Evolutionary conservation across 2,113 vertebrate species (phyloP).

Genomic region (Corythaeola cristata): DNA sequence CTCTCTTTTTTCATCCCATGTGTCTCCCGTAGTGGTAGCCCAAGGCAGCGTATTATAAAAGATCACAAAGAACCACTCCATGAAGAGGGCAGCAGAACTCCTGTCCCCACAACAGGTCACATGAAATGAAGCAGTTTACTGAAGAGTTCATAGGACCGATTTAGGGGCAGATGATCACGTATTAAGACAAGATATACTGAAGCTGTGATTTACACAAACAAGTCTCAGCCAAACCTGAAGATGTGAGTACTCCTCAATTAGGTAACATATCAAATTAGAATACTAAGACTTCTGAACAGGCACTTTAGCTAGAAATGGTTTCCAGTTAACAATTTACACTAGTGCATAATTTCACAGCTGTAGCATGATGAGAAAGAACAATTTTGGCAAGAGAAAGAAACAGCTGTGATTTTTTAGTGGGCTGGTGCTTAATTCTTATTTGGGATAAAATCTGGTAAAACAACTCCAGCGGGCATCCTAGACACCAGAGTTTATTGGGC

Average conservation of each 20-base stretch:
- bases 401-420: conserved; percentile 34
- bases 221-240: neutral
- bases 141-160: neutral
- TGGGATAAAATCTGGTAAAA: conserved; percentile 23
- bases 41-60: rapidly evolving
- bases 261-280: neutral
- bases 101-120: neutral
- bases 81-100: neutral
- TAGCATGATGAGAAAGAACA: neutral
- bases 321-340: neutral
- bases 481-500: neutral
- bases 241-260: neutral
- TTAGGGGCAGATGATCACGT: neutral
- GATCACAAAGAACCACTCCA: neutral
- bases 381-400: conserved; percentile 36
- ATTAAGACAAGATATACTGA: neutral
- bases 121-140: neutral
- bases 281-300: neutral
- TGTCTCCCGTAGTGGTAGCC: neutral
- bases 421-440: conserved; percentile 7
- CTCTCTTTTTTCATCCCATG: neutral
- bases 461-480: neutral
- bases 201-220: neutral
- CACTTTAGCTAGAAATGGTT: neutral
- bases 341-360: neutral